Percentiles rank a stretch among this genome's conserved stretches.
Conservation (phyloP, 1,140 invertebrate genomes). For the Colletes gigas region DNA sequence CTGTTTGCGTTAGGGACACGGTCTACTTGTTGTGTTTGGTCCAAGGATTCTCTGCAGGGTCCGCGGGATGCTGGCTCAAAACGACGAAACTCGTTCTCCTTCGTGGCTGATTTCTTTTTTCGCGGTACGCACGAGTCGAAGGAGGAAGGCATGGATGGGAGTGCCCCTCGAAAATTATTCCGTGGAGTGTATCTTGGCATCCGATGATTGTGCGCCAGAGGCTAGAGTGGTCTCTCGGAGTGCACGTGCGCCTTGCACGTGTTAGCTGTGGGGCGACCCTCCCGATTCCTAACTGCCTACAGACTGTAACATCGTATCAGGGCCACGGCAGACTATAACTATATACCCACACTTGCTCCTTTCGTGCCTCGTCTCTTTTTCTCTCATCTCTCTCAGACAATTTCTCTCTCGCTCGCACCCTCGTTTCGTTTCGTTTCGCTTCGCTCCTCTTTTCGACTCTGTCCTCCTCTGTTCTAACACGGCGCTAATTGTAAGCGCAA, state of each 20-base stretch:
- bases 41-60: not conserved
- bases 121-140: slow-evolving; percentile 8
- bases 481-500: slow-evolving; percentile 63
- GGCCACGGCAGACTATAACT: slow-evolving; percentile 63
- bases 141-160: slow-evolving; percentile 62
- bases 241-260: slow-evolving; percentile 79
- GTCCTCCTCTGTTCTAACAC: slow-evolving; percentile 56
- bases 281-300: slow-evolving; percentile 76
- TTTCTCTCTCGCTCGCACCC: not conserved
- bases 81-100: slow-evolving; percentile 44
- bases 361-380: slow-evolving; percentile 33
- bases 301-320: slow-evolving; percentile 77
- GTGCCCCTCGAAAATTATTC: slow-evolving; percentile 75
- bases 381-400: no score
- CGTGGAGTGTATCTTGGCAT: slow-evolving; percentile 78
- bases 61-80: not conserved
- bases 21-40: not conserved
- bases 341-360: slow-evolving; percentile 54
- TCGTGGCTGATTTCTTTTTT: slow-evolving; percentile 44
- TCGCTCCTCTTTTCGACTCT: slow-evolving; percentile 29
- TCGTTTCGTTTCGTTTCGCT: slow-evolving; percentile 26
- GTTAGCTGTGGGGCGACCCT: slow-evolving; percentile 77
- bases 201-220: slow-evolving; percentile 77
- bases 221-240: slow-evolving; percentile 75
- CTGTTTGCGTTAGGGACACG: not conserved